Conservation (phyloP, 30 jellyfish, hydroid and myxozoan species). For the Morbakka virulenta region DNA sequence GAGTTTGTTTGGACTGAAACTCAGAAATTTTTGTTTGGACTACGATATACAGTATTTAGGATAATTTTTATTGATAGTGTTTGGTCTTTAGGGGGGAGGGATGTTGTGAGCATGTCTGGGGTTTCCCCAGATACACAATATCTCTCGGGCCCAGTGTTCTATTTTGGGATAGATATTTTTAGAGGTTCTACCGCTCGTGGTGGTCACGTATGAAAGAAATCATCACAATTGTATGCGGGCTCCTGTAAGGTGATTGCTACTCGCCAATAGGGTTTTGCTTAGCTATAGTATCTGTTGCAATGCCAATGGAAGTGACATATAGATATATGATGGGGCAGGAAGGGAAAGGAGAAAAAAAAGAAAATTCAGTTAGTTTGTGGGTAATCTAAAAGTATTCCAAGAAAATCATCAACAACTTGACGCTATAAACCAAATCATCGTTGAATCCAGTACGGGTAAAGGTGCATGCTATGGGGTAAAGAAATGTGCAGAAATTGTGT, state of each 20-base stretch:
- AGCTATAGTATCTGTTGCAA: background rate
- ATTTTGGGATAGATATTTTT: no score
- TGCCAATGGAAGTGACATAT: background rate
- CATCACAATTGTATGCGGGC: background rate
- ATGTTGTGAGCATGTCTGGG: no score
- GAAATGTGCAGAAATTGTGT: background rate
- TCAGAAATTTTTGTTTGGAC: no score
- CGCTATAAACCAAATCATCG: background rate
- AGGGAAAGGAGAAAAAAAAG: background rate
- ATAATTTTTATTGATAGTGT: no score
- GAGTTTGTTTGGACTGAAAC: no score
- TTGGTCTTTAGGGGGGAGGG: no score
- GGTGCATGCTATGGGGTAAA: background rate
- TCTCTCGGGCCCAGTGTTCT: no score
- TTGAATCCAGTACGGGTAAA: background rate
- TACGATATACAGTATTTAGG: no score
- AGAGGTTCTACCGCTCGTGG: no score
- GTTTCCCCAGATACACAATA: no score
- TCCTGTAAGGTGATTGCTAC: background rate
- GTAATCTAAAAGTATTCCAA: background rate
- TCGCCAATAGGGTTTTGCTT: background rate
- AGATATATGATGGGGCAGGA: background rate
- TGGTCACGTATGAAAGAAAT: no score
- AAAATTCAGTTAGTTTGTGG: background rate
- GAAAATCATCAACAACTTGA: background rate